phyloP scores from a whole-genome alignment of 2,797 vertebrate genomes.

The Ispidina lecontei region DNA sequence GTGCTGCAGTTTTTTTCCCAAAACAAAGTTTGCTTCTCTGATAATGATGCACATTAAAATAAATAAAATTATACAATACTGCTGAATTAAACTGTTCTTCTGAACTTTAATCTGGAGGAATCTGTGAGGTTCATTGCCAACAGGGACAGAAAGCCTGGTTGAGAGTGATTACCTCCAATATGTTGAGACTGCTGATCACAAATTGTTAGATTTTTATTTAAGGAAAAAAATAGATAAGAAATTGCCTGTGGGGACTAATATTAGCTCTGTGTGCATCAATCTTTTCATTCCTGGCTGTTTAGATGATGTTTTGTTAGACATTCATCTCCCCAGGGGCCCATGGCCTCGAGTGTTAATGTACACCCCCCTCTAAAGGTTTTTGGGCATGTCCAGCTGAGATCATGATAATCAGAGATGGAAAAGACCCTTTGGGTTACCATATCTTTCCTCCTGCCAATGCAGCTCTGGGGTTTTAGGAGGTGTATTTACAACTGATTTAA shows the following conservation, averaged over 20 bases:
- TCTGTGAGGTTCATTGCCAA: background rate
- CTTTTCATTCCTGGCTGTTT: conserved; percentile 3
- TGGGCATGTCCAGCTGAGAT: background rate
- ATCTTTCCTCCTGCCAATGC: background rate
- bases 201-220: too few relatives aligned
- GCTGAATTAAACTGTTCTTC: background rate
- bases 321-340: background rate
- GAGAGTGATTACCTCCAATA: background rate
- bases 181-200: background rate
- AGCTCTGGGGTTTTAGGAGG: background rate
- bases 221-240: background rate
- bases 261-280: background rate
- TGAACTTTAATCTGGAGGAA: background rate
- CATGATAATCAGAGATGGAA: background rate
- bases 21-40: background rate
- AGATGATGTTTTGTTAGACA: background rate
- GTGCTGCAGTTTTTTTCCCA: background rate
- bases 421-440: background rate
- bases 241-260: background rate
- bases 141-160: background rate
- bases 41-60: background rate
- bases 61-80: background rate
- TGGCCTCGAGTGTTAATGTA: conserved; percentile 19
- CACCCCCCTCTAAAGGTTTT: background rate
- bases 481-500: background rate